Conservation (phyloP, 2,797 vertebrate species). For the Xyrichtys novacula region DNA sequence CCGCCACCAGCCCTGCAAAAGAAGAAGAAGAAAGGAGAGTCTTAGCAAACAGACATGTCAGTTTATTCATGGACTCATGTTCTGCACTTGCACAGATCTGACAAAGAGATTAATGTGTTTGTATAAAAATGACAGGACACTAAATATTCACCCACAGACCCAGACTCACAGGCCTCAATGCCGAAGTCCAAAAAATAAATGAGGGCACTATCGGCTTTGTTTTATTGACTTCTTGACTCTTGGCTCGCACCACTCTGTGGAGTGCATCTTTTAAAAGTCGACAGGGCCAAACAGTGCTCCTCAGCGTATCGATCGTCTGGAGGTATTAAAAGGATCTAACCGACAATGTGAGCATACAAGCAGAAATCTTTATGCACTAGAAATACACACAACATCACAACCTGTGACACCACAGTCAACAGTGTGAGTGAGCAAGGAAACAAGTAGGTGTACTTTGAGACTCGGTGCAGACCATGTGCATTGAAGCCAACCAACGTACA, state of each 20-base stretch:
- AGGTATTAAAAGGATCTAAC: conserved; percentile 69
- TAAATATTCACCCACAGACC: conserved; percentile 54
- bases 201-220: conserved; percentile 59
- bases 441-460: not conserved
- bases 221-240: conserved; percentile 76
- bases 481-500: not conserved
- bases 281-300: conserved; percentile 64
- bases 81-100: conserved; percentile 40
- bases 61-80: conserved; percentile 30
- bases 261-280: conserved; percentile 77
- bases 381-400: conserved; percentile 12
- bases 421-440: not conserved
- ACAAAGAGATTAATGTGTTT: conserved; percentile 53
- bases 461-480: not conserved
- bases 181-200: conserved; percentile 55
- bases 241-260: conserved; percentile 54
- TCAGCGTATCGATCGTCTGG: conserved; percentile 68
- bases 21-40: conserved; percentile 45
- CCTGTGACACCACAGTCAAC: not conserved
- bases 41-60: conserved; percentile 57
- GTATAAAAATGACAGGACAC: conserved; percentile 44
- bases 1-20: conserved; percentile 65
- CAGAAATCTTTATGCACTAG: not conserved
- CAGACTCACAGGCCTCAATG: conserved; percentile 37
- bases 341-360: conserved; percentile 34